Evolutionary conservation across 2,113 vertebrate genomes (phyloP), one percentile per base, ranked within the genome.

Genomic region (Ahaetulla prasina): DNA sequence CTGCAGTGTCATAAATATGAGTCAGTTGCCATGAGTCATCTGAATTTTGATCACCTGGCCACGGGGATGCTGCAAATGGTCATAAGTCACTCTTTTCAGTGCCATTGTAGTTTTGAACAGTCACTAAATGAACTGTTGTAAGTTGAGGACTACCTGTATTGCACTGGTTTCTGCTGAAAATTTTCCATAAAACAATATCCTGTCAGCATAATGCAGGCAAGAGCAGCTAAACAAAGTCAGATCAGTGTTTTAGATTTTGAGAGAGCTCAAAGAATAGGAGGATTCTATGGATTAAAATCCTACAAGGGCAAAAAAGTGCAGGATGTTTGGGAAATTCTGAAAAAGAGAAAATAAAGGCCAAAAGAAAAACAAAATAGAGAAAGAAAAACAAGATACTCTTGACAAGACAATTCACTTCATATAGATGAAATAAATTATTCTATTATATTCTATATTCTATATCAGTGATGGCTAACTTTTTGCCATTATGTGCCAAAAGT

Each of bases 171-270:
- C 86, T 87, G 87, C 20, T 87, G 55, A 60, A 91, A 87, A 14
- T n/a, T 20, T 53, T 50, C 91, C 91, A 43, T 90, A 93, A 6
- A 63, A 63, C 20, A 52, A 52, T 91, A 27, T 12, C 93, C 94
- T 87, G 85, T 39, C 30, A 55, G 54, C 54, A 55, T 53, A 54
- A 54, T 54, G 20, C 54, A 55, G 54, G 54, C 55, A 57, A 57
- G 55, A 4, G 23, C 8, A 57, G 23, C 23, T 9, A 8, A 57
- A 57, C 55, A 23, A 57, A 57, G 23, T 57, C 22, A 57, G 55
- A 23, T 55, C 22, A 8, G 6, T 55, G 55, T 57, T 57, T 23
- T 57, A 57, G 55, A 57, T 57, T 57, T 57, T 57, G 23, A 57
- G 8, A 57, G 23, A 57, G 54, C 54, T 23, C 23, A 57, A 25